Percentiles rank a stretch among this genome's conserved stretches.
Conservation (phyloP, 2,113 vertebrate species). For the Paramormyrops kingsleyae region DNA sequence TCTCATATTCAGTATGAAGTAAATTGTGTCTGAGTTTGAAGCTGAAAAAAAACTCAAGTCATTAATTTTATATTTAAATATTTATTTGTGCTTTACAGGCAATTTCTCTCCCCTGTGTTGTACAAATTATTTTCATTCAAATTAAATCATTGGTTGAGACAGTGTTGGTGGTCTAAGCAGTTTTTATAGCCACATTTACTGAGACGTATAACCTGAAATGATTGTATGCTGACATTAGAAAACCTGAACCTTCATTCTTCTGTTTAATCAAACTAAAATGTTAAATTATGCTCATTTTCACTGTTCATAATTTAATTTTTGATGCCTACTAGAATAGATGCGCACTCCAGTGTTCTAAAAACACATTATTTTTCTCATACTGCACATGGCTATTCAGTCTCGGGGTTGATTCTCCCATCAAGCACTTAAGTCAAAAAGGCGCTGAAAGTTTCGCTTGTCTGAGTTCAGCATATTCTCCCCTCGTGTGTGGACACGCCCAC, state of each 20-base stretch:
- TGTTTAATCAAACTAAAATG: neutral
- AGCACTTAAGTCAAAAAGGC: neutral
- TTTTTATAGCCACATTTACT: conserved; percentile 37
- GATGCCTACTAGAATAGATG: neutral
- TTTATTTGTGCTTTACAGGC: conserved; percentile 12
- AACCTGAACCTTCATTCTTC: conserved; percentile 30
- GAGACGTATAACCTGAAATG: conserved; percentile 48
- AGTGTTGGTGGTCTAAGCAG: conserved; percentile 16
- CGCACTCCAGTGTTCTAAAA: neutral
- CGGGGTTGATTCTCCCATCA: neutral
- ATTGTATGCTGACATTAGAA: conserved; percentile 31
- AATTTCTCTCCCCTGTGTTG: neutral
- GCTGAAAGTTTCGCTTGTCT: neutral
- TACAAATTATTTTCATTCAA: conserved; percentile 13
- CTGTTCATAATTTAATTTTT: neutral
- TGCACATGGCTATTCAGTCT: neutral
- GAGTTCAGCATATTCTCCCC: neutral
- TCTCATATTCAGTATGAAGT: neutral
- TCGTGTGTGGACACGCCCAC: neutral
- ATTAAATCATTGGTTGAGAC: conserved; percentile 27
- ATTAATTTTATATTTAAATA: conserved; percentile 4
- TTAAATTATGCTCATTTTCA: neutral
- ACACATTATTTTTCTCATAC: neutral
- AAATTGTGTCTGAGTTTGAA: neutral
- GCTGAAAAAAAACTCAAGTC: neutral